These are phyloP conservation scores for Alentia gelatinosa DNA, from an alignment of 2,888 invertebrate genomes.

Conservation along the genomic window DNA sequence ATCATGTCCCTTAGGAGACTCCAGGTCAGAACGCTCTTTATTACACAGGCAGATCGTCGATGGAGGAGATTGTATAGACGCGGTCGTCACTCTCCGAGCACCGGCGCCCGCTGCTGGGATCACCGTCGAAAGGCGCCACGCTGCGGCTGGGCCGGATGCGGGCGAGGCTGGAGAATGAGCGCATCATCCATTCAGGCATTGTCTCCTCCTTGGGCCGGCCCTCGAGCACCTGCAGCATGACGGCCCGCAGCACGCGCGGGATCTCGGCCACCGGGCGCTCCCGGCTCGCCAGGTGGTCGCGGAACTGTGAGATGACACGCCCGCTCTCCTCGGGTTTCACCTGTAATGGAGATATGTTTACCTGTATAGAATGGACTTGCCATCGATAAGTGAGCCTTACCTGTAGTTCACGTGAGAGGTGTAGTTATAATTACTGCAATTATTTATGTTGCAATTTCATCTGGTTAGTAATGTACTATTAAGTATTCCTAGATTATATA, in stretches of 20 bases:
- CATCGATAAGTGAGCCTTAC: too few relatives aligned
- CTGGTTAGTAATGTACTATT: too few relatives aligned
- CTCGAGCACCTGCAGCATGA: slow-evolving; percentile 71
- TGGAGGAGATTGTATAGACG: slow-evolving; percentile 6
- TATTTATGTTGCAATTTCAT: too few relatives aligned
- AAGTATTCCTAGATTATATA: too few relatives aligned
- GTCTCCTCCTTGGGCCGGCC: slow-evolving; percentile 74
- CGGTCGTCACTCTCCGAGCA: neutral
- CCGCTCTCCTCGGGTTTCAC: slow-evolving; percentile 75
- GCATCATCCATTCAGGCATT: slow-evolving; percentile 74
- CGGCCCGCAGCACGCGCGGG: slow-evolving; percentile 72
- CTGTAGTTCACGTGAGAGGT: too few relatives aligned
- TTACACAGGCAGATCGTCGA: slow-evolving; percentile 28
- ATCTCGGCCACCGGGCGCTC: slow-evolving; percentile 71
- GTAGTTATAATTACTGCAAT: too few relatives aligned
- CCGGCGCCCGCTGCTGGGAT: neutral
- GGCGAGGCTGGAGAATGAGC: slow-evolving; percentile 30
- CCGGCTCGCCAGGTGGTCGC: slow-evolving; percentile 69
- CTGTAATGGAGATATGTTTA: slow-evolving; percentile 61
- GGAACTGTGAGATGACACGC: slow-evolving; percentile 73
- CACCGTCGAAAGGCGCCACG: neutral
- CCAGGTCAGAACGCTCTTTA: too few relatives aligned
- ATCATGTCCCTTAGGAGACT: too few relatives aligned
- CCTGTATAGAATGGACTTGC: too few relatives aligned
- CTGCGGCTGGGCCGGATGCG: slow-evolving; percentile 40